A percentile compares a stretch with the other conserved stretches of the same genome.
Evolutionary conservation across 2,797 vertebrate genomes (phyloP).

Genomic region (Phaenicophaeus curvirostris): DNA sequence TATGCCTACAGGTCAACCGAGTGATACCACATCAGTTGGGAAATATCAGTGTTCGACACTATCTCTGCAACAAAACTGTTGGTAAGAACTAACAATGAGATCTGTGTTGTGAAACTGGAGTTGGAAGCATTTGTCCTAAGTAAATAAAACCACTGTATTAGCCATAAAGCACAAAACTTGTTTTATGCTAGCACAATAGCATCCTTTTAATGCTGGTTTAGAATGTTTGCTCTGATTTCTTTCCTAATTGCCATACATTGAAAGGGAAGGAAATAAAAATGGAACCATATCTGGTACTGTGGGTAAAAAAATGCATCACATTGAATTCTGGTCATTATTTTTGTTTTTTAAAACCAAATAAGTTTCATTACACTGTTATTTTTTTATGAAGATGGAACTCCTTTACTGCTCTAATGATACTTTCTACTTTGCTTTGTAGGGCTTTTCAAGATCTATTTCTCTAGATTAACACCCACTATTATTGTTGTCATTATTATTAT

Average conservation of each 20-base stretch:
- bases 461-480: neutral
- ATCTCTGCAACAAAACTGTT: constrained; percentile 91
- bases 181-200: neutral
- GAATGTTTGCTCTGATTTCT: neutral
- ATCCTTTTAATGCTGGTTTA: neutral
- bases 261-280: neutral
- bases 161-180: neutral
- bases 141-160: neutral
- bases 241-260: neutral
- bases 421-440: neutral
- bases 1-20: constrained; percentile 89
- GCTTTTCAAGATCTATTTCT: neutral
- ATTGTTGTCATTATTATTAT: too few species aligned
- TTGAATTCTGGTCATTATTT: neutral
- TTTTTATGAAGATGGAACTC: neutral
- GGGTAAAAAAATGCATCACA: neutral
- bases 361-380: neutral
- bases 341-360: neutral
- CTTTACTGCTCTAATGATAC: neutral
- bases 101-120: neutral
- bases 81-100: constrained; percentile 79
- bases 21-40: constrained; percentile 90
- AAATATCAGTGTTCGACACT: constrained; percentile 92
- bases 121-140: neutral
- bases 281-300: neutral